Conservation (phyloP, 2,113 vertebrate genomes). For the Datnioides undecimradiatus region DNA sequence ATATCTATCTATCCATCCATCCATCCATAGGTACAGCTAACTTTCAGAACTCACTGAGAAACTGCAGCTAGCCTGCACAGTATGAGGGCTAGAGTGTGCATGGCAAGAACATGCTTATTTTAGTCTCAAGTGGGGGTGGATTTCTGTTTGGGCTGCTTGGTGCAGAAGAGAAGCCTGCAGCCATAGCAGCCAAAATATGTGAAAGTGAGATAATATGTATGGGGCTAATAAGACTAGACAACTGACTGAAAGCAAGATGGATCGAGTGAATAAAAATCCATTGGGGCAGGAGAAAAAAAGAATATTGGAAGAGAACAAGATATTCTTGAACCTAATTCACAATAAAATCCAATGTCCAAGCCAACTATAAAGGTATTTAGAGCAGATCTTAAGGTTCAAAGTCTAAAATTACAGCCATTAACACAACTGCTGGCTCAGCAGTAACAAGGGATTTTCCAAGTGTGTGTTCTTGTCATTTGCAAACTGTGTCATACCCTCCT, state of each 20-base stretch:
- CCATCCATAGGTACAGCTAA: no score
- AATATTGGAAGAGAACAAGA: conserved; percentile 9
- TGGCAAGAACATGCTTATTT: conserved; percentile 16
- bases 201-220: conserved; percentile 41
- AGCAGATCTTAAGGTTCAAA: background rate
- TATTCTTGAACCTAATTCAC: conserved; percentile 12
- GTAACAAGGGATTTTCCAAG: conserved; percentile 15
- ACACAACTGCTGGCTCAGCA: conserved; percentile 19
- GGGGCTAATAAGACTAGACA: conserved; percentile 30
- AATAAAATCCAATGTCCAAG: background rate
- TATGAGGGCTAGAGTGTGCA: background rate
- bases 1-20: no score
- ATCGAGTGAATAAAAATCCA: background rate
- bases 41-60: background rate
- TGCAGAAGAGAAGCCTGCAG: conserved; percentile 35
- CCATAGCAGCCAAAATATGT: conserved; percentile 26
- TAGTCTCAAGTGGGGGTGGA: conserved; percentile 35
- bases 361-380: conserved; percentile 1
- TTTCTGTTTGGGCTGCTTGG: conserved; percentile 2
- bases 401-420: conserved; percentile 33
- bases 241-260: conserved; percentile 22
- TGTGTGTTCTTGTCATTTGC: conserved; percentile 5
- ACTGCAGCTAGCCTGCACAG: background rate
- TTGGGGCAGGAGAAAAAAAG: background rate
- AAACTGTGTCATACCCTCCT: background rate